phyloP scores from a whole-genome alignment of 1,140 invertebrate species.

The Danaus plexippus region DNA sequence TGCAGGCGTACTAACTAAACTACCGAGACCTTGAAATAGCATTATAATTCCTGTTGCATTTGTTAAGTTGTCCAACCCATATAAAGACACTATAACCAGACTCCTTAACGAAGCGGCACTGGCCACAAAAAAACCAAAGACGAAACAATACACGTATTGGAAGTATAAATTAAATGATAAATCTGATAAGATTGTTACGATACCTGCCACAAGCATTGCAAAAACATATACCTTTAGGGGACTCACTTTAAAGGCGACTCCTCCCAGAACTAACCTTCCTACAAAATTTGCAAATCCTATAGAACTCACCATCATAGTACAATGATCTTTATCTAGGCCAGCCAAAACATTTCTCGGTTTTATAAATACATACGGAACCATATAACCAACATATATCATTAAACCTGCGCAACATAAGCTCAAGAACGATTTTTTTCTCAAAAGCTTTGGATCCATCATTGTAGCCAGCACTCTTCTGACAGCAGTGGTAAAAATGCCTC shows the following conservation, averaged over 20 bases:
- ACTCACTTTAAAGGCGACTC: constrained; percentile 43
- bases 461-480: constrained; percentile 57
- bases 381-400: constrained; percentile 45
- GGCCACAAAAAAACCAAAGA: constrained; percentile 51
- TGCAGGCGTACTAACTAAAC: constrained; percentile 52
- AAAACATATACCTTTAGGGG: constrained; percentile 36
- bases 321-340: constrained; percentile 37
- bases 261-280: constrained; percentile 45
- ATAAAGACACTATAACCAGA: constrained; percentile 48
- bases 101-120: constrained; percentile 44
- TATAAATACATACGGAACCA: constrained; percentile 56
- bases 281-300: constrained; percentile 48
- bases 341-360: constrained; percentile 36
- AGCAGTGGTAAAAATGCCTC: constrained; percentile 56
- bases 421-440: constrained; percentile 47
- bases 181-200: constrained; percentile 39
- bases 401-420: constrained; percentile 46
- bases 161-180: constrained; percentile 46
- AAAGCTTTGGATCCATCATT: constrained; percentile 58
- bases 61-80: constrained; percentile 59
- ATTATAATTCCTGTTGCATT: constrained; percentile 58
- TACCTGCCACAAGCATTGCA: constrained; percentile 32
- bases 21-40: constrained; percentile 57
- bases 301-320: constrained; percentile 46
- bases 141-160: constrained; percentile 49